A percentile compares a stretch with the other conserved stretches of the same genome.
Evolutionary conservation across 2,113 vertebrate species (phyloP).

Genomic region (Glaucidium brasilianum): DNA sequence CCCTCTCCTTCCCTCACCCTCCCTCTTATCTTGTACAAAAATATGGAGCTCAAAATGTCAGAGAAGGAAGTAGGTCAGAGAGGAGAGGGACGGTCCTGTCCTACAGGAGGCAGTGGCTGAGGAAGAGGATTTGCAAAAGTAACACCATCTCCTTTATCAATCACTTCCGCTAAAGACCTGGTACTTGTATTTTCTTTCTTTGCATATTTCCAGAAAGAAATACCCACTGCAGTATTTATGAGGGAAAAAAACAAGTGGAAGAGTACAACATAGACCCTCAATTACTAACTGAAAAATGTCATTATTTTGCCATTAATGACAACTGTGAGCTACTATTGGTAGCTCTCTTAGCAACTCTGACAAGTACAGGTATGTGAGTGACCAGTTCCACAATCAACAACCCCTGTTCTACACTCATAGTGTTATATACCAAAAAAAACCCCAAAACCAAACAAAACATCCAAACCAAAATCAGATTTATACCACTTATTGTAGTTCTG

Average conservation of each 20-base stretch:
- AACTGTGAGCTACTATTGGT: rapidly evolving
- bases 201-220: background rate
- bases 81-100: background rate
- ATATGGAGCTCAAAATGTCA: background rate
- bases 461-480: background rate
- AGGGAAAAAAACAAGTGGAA: background rate
- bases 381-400: background rate
- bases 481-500: conserved; percentile 58
- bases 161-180: background rate
- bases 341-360: background rate
- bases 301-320: background rate
- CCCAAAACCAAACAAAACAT: no score
- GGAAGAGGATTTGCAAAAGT: background rate
- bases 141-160: background rate
- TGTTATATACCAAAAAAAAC: background rate
- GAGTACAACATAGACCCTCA: background rate
- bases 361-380: rapidly evolving
- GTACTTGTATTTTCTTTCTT: background rate
- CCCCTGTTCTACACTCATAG: background rate
- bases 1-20: background rate
- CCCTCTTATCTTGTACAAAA: background rate
- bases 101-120: background rate
- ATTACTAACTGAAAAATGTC: background rate
- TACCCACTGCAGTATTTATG: background rate
- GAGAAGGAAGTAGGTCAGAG: background rate